phyloP scores from a whole-genome alignment of 2,888 invertebrate genomes.

The Clitarchus hookeri region DNA sequence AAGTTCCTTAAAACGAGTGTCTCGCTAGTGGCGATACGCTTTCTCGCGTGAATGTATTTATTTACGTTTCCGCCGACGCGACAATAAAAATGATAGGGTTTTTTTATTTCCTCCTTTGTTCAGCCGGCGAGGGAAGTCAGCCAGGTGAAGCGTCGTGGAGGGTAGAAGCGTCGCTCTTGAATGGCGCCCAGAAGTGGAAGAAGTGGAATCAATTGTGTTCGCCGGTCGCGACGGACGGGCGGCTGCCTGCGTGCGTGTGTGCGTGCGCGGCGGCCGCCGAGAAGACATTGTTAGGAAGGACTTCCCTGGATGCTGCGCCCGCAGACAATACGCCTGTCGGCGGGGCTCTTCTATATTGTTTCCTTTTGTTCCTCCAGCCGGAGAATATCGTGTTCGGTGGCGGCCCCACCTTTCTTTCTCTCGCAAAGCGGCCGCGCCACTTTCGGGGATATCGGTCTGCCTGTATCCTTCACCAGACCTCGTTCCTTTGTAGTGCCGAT shows the following conservation, averaged over 20 bases:
- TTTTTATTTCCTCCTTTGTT: too few relatives aligned
- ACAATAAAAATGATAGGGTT: too few relatives aligned
- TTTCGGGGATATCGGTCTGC: too few relatives aligned
- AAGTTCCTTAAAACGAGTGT: too few relatives aligned
- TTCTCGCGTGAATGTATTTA: too few relatives aligned
- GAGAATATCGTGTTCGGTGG: not conserved
- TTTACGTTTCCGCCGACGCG: too few relatives aligned
- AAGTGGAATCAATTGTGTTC: constrained; percentile 11
- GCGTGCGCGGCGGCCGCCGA: not conserved
- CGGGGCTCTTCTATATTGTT: constrained; percentile 33
- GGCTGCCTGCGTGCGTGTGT: not conserved
- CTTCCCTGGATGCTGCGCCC: not conserved
- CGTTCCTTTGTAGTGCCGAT: too few relatives aligned
- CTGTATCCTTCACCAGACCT: too few relatives aligned
- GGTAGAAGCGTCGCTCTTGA: not conserved
- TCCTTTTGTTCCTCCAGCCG: constrained; percentile 34
- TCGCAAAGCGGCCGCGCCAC: not conserved
- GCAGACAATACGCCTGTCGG: constrained; percentile 15
- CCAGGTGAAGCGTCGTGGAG: constrained; percentile 35
- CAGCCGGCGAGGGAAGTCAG: constrained; percentile 23
- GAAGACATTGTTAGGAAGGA: not conserved
- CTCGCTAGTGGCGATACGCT: too few relatives aligned
- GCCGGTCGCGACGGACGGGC: constrained; percentile 15
- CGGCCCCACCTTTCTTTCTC: not conserved
- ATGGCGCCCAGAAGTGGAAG: constrained; percentile 16